These are phyloP conservation scores for Xenentodon cancila DNA, from an alignment of 2,797 vertebrate species.

Conservation along the genomic window DNA sequence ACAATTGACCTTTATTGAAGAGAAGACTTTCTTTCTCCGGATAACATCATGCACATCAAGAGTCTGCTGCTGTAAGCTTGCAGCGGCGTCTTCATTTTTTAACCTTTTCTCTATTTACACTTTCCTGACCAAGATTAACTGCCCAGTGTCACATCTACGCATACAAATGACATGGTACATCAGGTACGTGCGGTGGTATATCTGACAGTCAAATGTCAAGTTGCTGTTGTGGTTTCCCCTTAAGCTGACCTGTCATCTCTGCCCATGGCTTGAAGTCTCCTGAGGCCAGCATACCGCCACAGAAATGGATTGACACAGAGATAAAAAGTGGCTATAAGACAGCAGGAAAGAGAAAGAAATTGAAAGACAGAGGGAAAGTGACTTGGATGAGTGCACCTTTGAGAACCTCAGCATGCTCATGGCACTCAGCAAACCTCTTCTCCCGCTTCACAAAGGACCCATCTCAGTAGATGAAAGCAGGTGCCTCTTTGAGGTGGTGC, in stretches of 20 bases:
- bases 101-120: slow-evolving; percentile 2
- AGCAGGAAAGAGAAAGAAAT: slow-evolving; percentile 26
- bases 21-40: neutral
- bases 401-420: slow-evolving; percentile 60
- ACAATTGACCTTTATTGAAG: slow-evolving; percentile 2
- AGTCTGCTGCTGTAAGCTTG: neutral
- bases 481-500: slow-evolving; percentile 72
- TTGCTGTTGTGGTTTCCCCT: slow-evolving; percentile 40
- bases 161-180: slow-evolving; percentile 27
- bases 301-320: slow-evolving; percentile 19
- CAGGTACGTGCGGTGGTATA: slow-evolving; percentile 36
- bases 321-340: slow-evolving; percentile 36
- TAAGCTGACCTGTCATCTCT: slow-evolving; percentile 50
- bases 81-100: neutral
- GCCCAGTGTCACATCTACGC: slow-evolving; percentile 33
- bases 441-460: slow-evolving; percentile 49
- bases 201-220: slow-evolving; percentile 39
- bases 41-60: neutral
- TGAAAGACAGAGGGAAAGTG: slow-evolving; percentile 31
- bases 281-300: slow-evolving; percentile 30
- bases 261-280: slow-evolving; percentile 33
- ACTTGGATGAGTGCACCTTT: slow-evolving; percentile 63
- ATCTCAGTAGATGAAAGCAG: slow-evolving; percentile 79
- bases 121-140: neutral
- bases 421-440: slow-evolving; percentile 55